These are phyloP conservation scores for Eilema sororculum DNA, from an alignment of 2,888 invertebrate species.

Conservation along the genomic window DNA sequence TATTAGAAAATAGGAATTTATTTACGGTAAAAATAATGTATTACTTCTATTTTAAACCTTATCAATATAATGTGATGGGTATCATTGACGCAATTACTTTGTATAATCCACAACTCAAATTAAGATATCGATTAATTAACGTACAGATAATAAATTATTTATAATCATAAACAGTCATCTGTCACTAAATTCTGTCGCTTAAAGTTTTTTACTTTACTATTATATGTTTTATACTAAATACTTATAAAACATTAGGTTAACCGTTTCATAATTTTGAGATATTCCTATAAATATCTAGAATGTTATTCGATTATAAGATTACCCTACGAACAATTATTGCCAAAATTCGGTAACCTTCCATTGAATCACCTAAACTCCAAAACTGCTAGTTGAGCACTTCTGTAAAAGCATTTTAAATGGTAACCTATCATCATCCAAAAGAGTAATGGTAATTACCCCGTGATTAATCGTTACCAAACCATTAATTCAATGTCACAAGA, in stretches of 20 bases:
- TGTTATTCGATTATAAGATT: too few relatives aligned
- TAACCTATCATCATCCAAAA: background rate
- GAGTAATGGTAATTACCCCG: background rate
- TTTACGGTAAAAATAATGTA: too few relatives aligned
- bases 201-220: too few relatives aligned
- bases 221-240: too few relatives aligned
- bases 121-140: background rate
- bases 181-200: background rate
- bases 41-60: background rate
- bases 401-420: background rate
- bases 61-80: background rate
- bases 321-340: too few relatives aligned
- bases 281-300: background rate
- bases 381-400: background rate
- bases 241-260: background rate
- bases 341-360: too few relatives aligned
- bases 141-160: background rate
- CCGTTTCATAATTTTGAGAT: background rate
- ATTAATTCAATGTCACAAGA: background rate
- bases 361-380: background rate
- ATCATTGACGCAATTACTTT: background rate
- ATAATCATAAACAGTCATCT: background rate
- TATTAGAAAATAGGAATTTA: too few relatives aligned
- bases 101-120: background rate
- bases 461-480: background rate